Evolutionary conservation across 2,888 invertebrate genomes (phyloP).

Genomic region (Crocallis elinguaria): DNA sequence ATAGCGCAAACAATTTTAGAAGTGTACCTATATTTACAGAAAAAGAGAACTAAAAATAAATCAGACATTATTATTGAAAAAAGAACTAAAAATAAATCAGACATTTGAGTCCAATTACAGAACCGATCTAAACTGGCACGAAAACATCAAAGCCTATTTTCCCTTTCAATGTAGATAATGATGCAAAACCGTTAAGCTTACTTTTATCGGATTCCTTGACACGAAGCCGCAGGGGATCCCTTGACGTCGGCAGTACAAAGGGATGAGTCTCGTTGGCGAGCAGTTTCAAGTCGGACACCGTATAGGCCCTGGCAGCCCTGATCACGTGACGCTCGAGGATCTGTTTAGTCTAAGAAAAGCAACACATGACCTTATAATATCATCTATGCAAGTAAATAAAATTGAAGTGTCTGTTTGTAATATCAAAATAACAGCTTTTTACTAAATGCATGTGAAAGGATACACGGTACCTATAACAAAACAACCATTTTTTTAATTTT

Average conservation of each 20-base stretch:
- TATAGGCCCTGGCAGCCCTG: constrained; percentile 90
- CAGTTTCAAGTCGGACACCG: constrained; percentile 91
- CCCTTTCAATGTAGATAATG: constrained; percentile 39
- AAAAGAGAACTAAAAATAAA: background rate
- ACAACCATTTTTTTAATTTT: too few species aligned
- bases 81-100: background rate
- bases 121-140: background rate
- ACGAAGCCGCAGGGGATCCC: constrained; percentile 89
- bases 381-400: too few species aligned
- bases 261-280: constrained; percentile 88
- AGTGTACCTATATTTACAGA: too few species aligned
- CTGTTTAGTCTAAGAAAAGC: constrained; percentile 88
- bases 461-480: too few species aligned
- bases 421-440: too few species aligned
- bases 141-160: constrained; percentile 8
- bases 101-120: constrained; percentile 5
- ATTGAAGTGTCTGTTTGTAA: too few species aligned
- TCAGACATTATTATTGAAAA: background rate
- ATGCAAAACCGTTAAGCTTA: constrained; percentile 57
- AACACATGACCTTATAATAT: too few species aligned
- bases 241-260: constrained; percentile 88
- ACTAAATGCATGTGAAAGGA: too few species aligned
- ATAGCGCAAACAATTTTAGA: too few species aligned
- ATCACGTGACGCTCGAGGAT: constrained; percentile 96
- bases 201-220: constrained; percentile 91